These are phyloP conservation scores for Elegia similella DNA, from an alignment of 2,888 invertebrate genomes.

Conservation along the genomic window DNA sequence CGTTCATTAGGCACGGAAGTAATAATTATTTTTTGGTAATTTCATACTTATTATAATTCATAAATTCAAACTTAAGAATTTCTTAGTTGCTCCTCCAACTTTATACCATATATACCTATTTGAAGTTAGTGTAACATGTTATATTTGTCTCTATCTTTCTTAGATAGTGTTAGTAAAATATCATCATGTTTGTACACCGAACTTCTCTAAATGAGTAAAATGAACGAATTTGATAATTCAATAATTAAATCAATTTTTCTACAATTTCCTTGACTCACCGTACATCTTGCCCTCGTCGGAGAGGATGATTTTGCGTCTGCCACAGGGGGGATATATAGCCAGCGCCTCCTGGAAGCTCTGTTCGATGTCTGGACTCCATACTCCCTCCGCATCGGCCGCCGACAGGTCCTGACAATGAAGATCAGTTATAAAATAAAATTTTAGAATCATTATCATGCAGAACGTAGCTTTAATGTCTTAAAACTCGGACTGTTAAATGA, in stretches of 20 bases:
- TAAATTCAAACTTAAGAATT: no score
- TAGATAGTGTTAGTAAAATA: no score
- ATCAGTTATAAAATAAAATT: background rate
- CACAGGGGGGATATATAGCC: slow-evolving; percentile 99
- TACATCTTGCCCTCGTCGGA: slow-evolving; percentile 99
- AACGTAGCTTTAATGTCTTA: no score
- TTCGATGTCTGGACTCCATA: slow-evolving; percentile 99
- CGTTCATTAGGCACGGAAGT: background rate
- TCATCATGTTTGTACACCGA: no score
- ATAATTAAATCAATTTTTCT: slow-evolving; percentile 26
- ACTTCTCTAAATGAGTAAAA: background rate
- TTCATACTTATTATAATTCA: background rate
- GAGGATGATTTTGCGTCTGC: slow-evolving; percentile 99
- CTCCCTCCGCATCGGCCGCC: slow-evolving; percentile 99
- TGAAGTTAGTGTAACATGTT: no score
- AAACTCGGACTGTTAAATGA: no score
- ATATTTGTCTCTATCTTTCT: no score
- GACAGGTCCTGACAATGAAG: slow-evolving; percentile 89
- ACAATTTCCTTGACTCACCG: slow-evolving; percentile 89
- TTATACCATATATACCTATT: no score
- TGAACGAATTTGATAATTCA: background rate
- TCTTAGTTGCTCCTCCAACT: no score
- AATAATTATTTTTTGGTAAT: background rate
- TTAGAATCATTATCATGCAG: no score
- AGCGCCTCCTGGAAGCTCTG: slow-evolving; percentile 99